A percentile compares a stretch with the other conserved stretches of the same genome.
phyloP scores from a whole-genome alignment of 2,113 vertebrate genomes.

The Gallinago undulata region DNA sequence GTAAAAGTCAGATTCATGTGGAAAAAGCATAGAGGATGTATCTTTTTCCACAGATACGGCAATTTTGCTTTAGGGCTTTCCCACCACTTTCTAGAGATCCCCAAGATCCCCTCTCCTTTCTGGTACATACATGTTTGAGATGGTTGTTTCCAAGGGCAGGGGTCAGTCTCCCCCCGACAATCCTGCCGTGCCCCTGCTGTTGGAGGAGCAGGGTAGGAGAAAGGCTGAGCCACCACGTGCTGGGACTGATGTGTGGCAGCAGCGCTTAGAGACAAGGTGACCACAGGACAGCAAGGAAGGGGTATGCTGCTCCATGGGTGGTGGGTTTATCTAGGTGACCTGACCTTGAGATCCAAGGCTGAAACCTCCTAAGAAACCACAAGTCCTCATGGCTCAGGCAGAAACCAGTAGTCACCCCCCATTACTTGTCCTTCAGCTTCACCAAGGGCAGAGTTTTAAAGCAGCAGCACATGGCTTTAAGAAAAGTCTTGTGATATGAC shows the following conservation, averaged over 20 bases:
- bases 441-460: background rate
- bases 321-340: background rate
- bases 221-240: fast-evolving
- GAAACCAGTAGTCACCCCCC: no score
- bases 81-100: background rate
- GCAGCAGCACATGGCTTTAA: background rate
- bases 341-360: background rate
- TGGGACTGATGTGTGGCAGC: background rate
- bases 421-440: background rate
- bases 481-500: background rate
- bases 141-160: background rate
- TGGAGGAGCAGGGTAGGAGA: background rate
- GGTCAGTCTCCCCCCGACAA: background rate
- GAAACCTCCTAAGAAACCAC: background rate
- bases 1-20: background rate
- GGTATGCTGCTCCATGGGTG: background rate
- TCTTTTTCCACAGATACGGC: background rate
- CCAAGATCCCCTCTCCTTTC: background rate
- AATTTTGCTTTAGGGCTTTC: background rate
- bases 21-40: background rate
- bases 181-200: background rate
- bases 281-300: background rate
- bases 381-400: background rate
- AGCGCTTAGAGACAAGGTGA: background rate
- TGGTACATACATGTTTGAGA: background rate